phyloP scores from a whole-genome alignment of 2,113 vertebrate genomes.

The Collichthys lucidus region DNA sequence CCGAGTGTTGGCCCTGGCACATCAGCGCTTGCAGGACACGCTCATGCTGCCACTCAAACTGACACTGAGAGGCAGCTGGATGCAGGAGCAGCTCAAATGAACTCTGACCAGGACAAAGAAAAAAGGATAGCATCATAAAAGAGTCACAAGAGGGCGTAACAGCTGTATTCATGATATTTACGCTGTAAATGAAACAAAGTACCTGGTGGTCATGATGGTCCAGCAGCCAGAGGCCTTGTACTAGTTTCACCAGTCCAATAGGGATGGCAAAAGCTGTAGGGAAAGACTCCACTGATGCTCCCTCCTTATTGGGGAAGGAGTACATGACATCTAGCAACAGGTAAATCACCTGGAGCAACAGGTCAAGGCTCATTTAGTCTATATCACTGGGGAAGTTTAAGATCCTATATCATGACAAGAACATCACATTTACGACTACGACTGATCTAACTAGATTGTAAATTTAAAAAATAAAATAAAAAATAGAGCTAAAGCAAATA shows the following conservation, averaged over 20 bases:
- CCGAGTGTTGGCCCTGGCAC: conserved; percentile 89
- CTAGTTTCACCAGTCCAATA: conserved; percentile 91
- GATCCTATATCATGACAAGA: neutral
- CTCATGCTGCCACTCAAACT: conserved; percentile 90
- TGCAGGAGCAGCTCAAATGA: conserved; percentile 92
- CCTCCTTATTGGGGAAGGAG: conserved; percentile 89
- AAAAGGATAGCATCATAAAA: neutral
- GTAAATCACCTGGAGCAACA: conserved; percentile 90
- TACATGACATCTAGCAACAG: conserved; percentile 95
- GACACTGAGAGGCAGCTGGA: conserved; percentile 87
- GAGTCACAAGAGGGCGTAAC: neutral
- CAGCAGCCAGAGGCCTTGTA: conserved; percentile 95
- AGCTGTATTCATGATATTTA: neutral
- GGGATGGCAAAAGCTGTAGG: conserved; percentile 92
- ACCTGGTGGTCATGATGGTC: conserved; percentile 95
- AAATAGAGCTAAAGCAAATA: neutral
- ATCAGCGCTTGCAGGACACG: conserved; percentile 91
- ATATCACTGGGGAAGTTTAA: neutral
- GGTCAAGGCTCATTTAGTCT: conserved; percentile 85
- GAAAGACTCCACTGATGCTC: conserved; percentile 89
- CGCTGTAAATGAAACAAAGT: neutral
- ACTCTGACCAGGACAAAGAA: conserved; percentile 81
- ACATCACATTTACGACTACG: neutral
- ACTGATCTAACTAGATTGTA: neutral
- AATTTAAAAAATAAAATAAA: neutral